Conservation (phyloP, 2,113 vertebrate species). For the Zapus hudsonius region DNA sequence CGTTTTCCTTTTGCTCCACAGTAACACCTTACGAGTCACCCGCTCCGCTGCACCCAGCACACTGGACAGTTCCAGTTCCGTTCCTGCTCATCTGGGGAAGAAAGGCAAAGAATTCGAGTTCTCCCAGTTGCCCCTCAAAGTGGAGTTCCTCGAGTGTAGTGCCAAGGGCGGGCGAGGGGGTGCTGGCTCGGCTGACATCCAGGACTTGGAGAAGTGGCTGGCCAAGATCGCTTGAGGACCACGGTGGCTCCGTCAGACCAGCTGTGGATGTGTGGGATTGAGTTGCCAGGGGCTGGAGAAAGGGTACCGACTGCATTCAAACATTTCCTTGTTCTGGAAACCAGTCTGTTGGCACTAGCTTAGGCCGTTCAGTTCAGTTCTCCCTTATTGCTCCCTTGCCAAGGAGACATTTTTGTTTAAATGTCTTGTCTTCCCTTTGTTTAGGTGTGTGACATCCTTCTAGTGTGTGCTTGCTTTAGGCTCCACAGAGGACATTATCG, state of each 20-base stretch:
- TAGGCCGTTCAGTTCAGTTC: neutral
- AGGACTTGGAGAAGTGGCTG: slow-evolving; percentile 91
- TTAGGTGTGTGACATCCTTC: neutral
- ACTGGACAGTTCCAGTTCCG: slow-evolving; percentile 89
- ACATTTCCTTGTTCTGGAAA: slow-evolving; percentile 44
- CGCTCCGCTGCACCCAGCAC: slow-evolving; percentile 93
- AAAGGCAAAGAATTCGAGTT: slow-evolving; percentile 98
- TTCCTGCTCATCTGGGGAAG: slow-evolving; percentile 90
- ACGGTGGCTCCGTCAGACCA: neutral
- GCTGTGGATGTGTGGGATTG: neutral
- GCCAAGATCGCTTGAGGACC: slow-evolving; percentile 87
- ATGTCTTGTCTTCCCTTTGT: neutral
- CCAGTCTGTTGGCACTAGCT: neutral
- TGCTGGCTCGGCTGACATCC: slow-evolving; percentile 86
- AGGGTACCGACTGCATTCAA: neutral
- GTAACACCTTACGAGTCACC: slow-evolving; percentile 95
- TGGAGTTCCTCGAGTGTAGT: slow-evolving; percentile 97
- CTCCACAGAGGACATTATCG: neutral
- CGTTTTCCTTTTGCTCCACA: slow-evolving; percentile 75
- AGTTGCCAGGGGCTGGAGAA: neutral
- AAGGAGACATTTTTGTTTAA: neutral
- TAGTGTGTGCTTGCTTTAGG: neutral
- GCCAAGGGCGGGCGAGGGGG: slow-evolving; percentile 91
- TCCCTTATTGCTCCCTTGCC: neutral
- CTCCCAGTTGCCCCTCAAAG: slow-evolving; percentile 92